These are phyloP conservation scores for Triplophysa yarkandensis DNA, from an alignment of 2,797 vertebrate genomes.

Conservation along the genomic window DNA sequence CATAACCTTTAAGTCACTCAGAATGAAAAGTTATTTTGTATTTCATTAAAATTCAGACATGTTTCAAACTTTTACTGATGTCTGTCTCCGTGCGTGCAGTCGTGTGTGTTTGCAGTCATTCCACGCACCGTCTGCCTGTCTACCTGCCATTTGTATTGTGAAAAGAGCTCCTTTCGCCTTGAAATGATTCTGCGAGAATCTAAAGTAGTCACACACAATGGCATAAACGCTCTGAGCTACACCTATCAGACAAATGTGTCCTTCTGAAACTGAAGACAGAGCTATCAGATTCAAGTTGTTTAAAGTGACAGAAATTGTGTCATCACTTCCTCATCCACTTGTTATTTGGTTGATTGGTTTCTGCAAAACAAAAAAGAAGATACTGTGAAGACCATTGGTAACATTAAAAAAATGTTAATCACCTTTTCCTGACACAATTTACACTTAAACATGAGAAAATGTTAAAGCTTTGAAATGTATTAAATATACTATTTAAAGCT, in stretches of 20 bases:
- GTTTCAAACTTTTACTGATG: not conserved
- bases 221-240: not conserved
- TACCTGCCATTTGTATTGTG: slow-evolving; percentile 25
- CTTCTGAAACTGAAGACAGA: not conserved
- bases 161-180: slow-evolving; percentile 27
- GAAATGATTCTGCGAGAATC: slow-evolving; percentile 30
- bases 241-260: slow-evolving; percentile 4
- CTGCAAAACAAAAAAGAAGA: too few relatives aligned
- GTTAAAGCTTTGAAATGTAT: too few relatives aligned
- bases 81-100: not conserved
- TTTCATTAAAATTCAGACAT: not conserved
- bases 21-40: not conserved
- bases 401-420: too few relatives aligned
- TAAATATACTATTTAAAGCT: too few relatives aligned
- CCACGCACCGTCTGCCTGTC: slow-evolving; percentile 16
- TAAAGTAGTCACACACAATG: slow-evolving; percentile 4
- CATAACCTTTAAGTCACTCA: slow-evolving; percentile 6
- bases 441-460: too few relatives aligned
- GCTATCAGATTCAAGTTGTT: too few relatives aligned
- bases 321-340: too few relatives aligned
- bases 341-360: too few relatives aligned
- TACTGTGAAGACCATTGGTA: too few relatives aligned
- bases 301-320: too few relatives aligned
- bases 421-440: too few relatives aligned
- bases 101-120: slow-evolving; percentile 4